Percentiles rank a stretch among this genome's conserved stretches.
Conservation (phyloP, 2,888 invertebrate genomes). For the Argynnis bischoffii region DNA sequence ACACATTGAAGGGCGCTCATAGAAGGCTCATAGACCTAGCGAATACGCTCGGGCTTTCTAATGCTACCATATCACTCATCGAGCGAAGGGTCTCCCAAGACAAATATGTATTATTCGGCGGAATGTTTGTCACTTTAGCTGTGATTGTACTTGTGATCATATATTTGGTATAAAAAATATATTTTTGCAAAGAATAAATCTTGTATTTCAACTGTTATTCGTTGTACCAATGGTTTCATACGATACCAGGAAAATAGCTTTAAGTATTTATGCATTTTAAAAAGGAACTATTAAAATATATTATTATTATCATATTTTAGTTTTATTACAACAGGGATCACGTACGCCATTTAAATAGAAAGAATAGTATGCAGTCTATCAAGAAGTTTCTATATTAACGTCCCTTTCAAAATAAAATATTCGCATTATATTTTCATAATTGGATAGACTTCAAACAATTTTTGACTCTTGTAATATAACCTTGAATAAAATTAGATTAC, state of each 20-base stretch:
- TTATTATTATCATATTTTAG: constrained; percentile 13
- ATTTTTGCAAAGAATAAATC: constrained; percentile 7
- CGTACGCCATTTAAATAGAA: not conserved
- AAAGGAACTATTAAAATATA: constrained; percentile 31
- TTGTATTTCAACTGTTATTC: constrained; percentile 1
- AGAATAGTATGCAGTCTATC: not conserved
- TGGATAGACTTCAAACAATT: too few relatives aligned
- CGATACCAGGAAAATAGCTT: constrained; percentile 24
- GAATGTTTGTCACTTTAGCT: constrained; percentile 91
- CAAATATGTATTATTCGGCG: constrained; percentile 92
- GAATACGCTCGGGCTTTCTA: constrained; percentile 95
- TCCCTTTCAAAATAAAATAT: not conserved
- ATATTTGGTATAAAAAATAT: constrained; percentile 76
- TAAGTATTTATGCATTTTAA: constrained; percentile 37
- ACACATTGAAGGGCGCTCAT: constrained; percentile 93
- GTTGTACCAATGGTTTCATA: constrained; percentile 10
- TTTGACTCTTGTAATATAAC: too few relatives aligned
- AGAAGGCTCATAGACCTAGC: constrained; percentile 93
- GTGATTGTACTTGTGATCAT: constrained; percentile 91
- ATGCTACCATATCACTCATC: constrained; percentile 96
- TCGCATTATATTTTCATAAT: too few relatives aligned
- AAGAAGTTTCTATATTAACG: not conserved
- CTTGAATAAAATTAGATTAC: too few relatives aligned
- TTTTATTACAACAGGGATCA: constrained; percentile 2
- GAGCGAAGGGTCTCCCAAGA: constrained; percentile 94